Evolutionary conservation across 2,797 vertebrate genomes (phyloP), one percentile per base, ranked within the genome.

Genomic region (Zenarchopterus dispar): DNA sequence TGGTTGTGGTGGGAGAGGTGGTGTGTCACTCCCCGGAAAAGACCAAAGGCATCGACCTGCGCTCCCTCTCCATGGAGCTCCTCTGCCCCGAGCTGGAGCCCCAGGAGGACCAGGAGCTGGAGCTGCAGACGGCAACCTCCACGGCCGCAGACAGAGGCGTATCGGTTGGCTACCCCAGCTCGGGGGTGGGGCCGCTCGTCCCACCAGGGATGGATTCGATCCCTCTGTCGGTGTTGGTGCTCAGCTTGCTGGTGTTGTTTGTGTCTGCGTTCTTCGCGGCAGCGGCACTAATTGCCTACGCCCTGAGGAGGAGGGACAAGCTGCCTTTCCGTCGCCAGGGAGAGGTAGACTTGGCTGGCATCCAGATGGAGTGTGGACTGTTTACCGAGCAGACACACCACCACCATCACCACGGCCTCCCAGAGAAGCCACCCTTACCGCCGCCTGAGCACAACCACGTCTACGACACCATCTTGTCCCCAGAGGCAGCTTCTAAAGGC

Each of bases 1-100:
- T 96, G 0, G 96, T 99, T 31, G 95, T 99, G 75, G 91, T 97
- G 70, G 97, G 96, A 0, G 97, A 99, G 90, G 95, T 99, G 52
- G 94, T 97, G 43, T 99, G 98, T 0, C 97, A 99, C 42, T 97
- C 96, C 58, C 97, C 97, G 0, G 93, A 93, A 31, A 87, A 87
- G 75, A 92, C 86, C 81, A 81, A 86, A 62, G 93, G 90, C 22
- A 93, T 95, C 2, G 97, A 98, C 67, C 90, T 98, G 36, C 96
- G 97, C 79, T 94, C 94, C 0, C 84, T 99, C 57, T 95, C 95
- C 71, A 90, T 95, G 79, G 96, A 96, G 56, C 85, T 94, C 8
- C 91, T 98, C 22, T 98, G 97, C 84, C 96, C 96, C 0, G 96
- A 97, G 80, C 89, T 98, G 86, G 92, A 88, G 78, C 75, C 80